Base-by-base conservation (phyloP, 2,888 invertebrate species). In the Rotaria socialis region DNA sequence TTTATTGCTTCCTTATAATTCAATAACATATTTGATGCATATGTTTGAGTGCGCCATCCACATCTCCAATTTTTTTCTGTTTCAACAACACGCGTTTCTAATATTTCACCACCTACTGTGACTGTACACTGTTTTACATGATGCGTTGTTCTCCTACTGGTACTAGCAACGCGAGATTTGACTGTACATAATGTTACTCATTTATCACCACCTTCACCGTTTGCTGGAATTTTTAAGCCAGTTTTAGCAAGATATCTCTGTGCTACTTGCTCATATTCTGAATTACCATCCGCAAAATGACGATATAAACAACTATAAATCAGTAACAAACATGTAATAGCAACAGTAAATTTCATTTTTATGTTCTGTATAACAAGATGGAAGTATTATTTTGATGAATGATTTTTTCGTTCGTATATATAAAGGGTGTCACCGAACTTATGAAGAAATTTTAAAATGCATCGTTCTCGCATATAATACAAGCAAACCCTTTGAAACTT, bases 71-170 rank as follows among this genome's bases (percentile, higher is more conserved):
- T 41, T 0, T 67, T 67, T 75, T 75, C 74, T 22, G 41, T 35
- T 75, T 41, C 41, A 75, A 75, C 74, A 41, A 75, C 74, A 41
- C 74, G 74, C 10, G 19, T 75, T 75, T 75, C 74, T 43, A 75
- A 75, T 41, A 75, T 75, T 41, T 35, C 74, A 75, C 74, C 74
- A 24, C 41, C 41, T 41, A 41, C 74, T 24, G 41, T 75, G 14
- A 19, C 41, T 35, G 41, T 75, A 41, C 74, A 75, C 16, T 22
- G 35, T 75, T 75, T 2, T 35, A 22, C 22, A 10, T 75, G 41
- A 16, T 35, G 4, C 35, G 41, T 75, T 75, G 41, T 16, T 41
- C 4, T 11, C 22, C 5, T 14, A 19, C 74, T 10, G 6, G 74
- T 41, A 75, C 22, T 41, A 41, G 74, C 74, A 75, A 75, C 41